Base-by-base conservation (phyloP, 2,888 invertebrate species). In the Rhodophaea formosa region DNA sequence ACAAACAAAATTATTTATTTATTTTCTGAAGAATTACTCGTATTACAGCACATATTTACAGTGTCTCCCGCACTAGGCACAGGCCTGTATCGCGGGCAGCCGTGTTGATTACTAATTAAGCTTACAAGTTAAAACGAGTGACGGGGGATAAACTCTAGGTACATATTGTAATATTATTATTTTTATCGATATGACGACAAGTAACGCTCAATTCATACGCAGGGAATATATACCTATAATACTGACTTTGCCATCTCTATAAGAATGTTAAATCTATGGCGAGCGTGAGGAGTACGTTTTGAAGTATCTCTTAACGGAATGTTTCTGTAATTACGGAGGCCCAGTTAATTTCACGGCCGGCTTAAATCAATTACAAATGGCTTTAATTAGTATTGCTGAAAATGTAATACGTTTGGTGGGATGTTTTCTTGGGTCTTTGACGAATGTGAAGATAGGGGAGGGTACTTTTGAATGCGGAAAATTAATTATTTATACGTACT, bases 261-360 rank as follows among this genome's bases (percentile, higher is more conserved):
- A 35, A 51, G 12, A 16, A 49, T 61, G 17, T 0, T 55, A 52
- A 7, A 16, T 66, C 66, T 66, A 54, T 52, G 8, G 7, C 3
- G 49, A 62, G 64, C 67, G 70, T 68, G 67, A 69, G 64, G 63
- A 61, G 66, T 70, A 71, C 73, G 71, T 75, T 74, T 66, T 62
- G 72, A 72, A 74, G 73, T 69, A 74, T 72, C 74, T 68, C 60
- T 67, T 63, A 67, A 69, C 71, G 56, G 72, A 70, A 68, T 71
- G 73, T 74, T 71, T 64, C 70, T 71, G 71, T 78, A 79, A 80
- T 80, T 79, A 78, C 69, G 70, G 16, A 51, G 69, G 64, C 67
- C 64, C 68, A 68, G 74, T 73, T 77, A 74, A 75, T 77, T 79
- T 75, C 68, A 71, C 70, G 73, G 70, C 65, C 66, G 71, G 69